Percentiles rank a stretch among this genome's conserved stretches.
These are phyloP conservation scores for Ypsolopha sequella DNA, from an alignment of 2,888 invertebrate species.

Conservation along the genomic window DNA sequence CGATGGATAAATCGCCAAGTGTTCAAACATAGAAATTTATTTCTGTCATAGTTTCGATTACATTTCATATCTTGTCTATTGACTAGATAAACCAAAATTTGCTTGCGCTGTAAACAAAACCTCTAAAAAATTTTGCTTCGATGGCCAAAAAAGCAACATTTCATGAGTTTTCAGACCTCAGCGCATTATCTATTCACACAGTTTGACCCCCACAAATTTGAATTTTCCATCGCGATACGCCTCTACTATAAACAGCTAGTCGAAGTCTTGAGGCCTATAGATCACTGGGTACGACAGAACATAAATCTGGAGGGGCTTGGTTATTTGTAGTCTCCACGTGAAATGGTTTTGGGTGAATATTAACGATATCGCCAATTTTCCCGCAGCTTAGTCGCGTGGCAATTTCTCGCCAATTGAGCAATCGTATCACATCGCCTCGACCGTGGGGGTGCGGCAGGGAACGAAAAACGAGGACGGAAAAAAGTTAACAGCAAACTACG, in stretches of 20 bases:
- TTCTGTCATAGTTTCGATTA: too few species aligned
- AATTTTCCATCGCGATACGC: too few species aligned
- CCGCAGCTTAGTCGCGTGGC: slow-evolving; percentile 64
- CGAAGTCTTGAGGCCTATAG: slow-evolving; percentile 25
- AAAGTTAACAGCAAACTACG: too few species aligned
- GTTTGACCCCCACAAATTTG: not conserved
- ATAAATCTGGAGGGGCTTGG: slow-evolving; percentile 63
- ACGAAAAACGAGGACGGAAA: too few species aligned
- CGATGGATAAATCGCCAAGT: too few species aligned
- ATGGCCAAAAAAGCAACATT: not conserved
- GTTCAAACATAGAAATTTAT: too few species aligned
- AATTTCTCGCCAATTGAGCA: slow-evolving; percentile 71
- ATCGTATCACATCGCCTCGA: slow-evolving; percentile 48
- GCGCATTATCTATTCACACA: too few species aligned
- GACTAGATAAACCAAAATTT: too few species aligned
- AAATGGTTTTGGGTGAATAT: slow-evolving; percentile 68
- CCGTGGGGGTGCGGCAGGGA: slow-evolving; percentile 21
- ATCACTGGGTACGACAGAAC: slow-evolving; percentile 65
- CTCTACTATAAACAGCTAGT: too few species aligned
- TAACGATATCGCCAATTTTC: slow-evolving; percentile 71
- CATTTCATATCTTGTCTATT: too few species aligned
- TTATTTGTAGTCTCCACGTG: slow-evolving; percentile 69
- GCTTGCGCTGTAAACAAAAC: too few species aligned
- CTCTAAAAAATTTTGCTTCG: not conserved
- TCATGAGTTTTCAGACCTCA: too few species aligned